Percentiles rank a stretch among this genome's conserved stretches.
Evolutionary conservation across 2,888 invertebrate species (phyloP).

Genomic region (Microctonus brassicae): DNA sequence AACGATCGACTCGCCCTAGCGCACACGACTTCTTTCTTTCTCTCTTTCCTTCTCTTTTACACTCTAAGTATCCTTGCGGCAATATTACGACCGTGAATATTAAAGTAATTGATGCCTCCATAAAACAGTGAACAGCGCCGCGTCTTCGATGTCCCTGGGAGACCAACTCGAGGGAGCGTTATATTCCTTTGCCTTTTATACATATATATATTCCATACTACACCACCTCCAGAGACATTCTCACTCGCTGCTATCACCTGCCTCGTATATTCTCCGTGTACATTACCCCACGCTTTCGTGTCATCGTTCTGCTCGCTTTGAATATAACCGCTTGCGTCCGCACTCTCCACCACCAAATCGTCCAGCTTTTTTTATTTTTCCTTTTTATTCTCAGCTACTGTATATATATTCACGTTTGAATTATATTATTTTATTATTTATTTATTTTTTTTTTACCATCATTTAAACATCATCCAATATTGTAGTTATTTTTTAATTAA

Average conservation of each 20-base stretch:
- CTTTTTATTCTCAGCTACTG: constrained; percentile 35
- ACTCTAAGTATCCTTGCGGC: constrained; percentile 38
- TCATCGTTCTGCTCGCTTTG: constrained; percentile 30
- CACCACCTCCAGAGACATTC: constrained; percentile 31
- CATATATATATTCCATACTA: neutral
- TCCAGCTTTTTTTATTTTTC: neutral
- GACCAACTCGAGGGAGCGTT: constrained; percentile 46
- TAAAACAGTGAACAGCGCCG: constrained; percentile 57
- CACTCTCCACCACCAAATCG: neutral
- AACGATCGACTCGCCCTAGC: constrained; percentile 13
- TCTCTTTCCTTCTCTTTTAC: constrained; percentile 14
- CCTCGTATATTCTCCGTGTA: constrained; percentile 44
- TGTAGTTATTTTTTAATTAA: neutral
- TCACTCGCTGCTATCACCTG: constrained; percentile 34
- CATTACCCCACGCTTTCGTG: constrained; percentile 29
- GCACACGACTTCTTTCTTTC: constrained; percentile 19
- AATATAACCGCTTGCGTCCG: constrained; percentile 2
- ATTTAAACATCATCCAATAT: neutral
- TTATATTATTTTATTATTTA: neutral
- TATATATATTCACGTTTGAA: neutral
- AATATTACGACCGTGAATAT: constrained; percentile 63
- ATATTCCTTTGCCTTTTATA: constrained; percentile 33
- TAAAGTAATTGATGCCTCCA: constrained; percentile 64
- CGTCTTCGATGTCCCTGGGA: constrained; percentile 54
- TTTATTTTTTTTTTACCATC: neutral